Evolutionary conservation across 23 tunicate genomes (phyloP), one percentile per base, ranked within the genome.

Genomic region (Styela clava): DNA sequence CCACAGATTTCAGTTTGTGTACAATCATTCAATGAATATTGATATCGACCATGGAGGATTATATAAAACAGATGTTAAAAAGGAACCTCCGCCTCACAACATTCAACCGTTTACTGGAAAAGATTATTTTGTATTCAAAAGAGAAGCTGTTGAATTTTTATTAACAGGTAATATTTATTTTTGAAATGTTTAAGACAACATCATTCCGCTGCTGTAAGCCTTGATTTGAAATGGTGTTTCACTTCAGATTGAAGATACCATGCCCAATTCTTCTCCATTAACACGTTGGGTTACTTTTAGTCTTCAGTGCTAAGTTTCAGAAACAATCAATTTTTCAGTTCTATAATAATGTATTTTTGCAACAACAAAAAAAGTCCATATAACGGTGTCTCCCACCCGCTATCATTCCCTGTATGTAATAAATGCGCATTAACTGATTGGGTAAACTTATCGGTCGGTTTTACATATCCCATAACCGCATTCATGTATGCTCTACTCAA

Each of bases 81-180:
- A 91, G 65, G 29, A 71, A 3, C 85, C 85, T 24, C 76, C 87
- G 1, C 97, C 97, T 2, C 68, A 82, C 2, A 81, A 82, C 51
- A 70, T 61, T 61, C 87, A 85, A 1, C 86, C 86, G 87, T 91
- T 85, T 72, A 79, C 86, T 9, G 97, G 97, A 78, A 76, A 84
- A 2, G 97, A 89, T 63, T 91, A 91, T 35, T 91, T 44, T 67
- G 52, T 86, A 9, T 69, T 83, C 72, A 85, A 79, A 65, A 52
- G 83, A 18, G 72, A 86, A 36, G 97, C 97, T 9, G 97, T 91
- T 3, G 78, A 86, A 34, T 91, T 82, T 61, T 85, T 91, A 34
- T 0, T 91, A 27, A 77, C 61, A 62, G 97, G 97, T 91, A 27
- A 44, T 44, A 25, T 12, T 5, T 44, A 44, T 12, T 5, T 44